These are phyloP conservation scores for Actinopyga echinites DNA, from an alignment of 53 echinoderm and acorn worm species.

Conservation along the genomic window DNA sequence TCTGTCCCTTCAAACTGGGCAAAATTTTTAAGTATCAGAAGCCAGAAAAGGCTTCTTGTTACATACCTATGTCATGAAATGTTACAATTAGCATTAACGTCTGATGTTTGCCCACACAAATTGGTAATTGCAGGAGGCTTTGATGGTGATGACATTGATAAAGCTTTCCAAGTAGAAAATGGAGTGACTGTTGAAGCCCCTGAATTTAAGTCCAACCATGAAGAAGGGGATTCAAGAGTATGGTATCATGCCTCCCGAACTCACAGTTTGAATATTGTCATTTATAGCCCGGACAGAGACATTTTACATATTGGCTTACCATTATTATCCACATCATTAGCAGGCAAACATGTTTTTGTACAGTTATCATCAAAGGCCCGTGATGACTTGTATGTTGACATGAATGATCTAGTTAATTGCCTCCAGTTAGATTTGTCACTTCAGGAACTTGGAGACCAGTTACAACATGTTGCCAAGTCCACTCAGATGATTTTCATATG, in stretches of 20 bases:
- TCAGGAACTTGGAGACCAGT: not conserved
- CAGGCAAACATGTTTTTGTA: not conserved
- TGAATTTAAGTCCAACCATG: conserved; percentile 41
- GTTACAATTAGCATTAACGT: not conserved
- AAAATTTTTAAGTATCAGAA: not conserved
- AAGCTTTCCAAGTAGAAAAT: not conserved
- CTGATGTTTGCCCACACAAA: not conserved
- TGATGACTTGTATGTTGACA: conserved; percentile 8
- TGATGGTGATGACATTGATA: conserved; percentile 39
- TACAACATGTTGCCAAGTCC: not conserved
- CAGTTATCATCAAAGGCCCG: conserved; percentile 13
- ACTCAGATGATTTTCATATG: conserved; percentile 12
- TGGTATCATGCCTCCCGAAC: conserved; percentile 47
- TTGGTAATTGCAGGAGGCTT: conserved; percentile 44
- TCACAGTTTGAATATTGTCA: not conserved
- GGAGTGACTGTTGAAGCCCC: not conserved
- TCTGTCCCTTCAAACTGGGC: not conserved
- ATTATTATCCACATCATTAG: not conserved
- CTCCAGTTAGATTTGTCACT: conserved; percentile 6
- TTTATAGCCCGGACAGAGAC: conserved; percentile 57
- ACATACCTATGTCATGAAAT: not conserved
- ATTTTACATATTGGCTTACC: conserved; percentile 53
- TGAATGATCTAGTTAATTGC: not conserved
- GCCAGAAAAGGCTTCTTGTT: conserved; percentile 17
- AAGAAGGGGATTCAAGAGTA: conserved; percentile 55